These are phyloP conservation scores for Eira barbara DNA, from an alignment of 2,113 vertebrate species.

Conservation along the genomic window DNA sequence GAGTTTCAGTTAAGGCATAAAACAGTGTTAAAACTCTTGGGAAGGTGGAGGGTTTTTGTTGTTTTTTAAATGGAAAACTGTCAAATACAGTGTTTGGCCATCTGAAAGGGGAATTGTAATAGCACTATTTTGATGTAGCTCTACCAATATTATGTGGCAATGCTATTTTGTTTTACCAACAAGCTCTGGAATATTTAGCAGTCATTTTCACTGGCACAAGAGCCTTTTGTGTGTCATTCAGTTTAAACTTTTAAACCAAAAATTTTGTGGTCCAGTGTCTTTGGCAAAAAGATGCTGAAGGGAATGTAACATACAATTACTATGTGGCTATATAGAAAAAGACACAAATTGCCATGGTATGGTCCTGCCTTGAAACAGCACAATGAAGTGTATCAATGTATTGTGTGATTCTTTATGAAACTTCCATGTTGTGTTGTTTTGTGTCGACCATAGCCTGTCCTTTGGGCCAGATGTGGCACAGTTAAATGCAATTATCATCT, in stretches of 20 bases:
- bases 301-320: conserved; percentile 62
- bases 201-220: conserved; percentile 66
- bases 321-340: conserved; percentile 60
- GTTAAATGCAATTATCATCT: not conserved
- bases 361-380: conserved; percentile 63
- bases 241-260: conserved; percentile 68
- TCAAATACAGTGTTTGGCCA: conserved; percentile 35
- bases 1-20: conserved; percentile 66
- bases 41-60: conserved; percentile 23
- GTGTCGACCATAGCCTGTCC: conserved; percentile 47
- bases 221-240: conserved; percentile 57
- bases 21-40: conserved; percentile 73
- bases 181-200: conserved; percentile 61
- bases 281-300: conserved; percentile 58
- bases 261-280: conserved; percentile 52
- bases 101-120: conserved; percentile 12
- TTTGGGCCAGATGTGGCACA: conserved; percentile 21
- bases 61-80: conserved; percentile 21
- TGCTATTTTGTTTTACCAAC: conserved; percentile 36
- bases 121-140: conserved; percentile 41
- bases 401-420: conserved; percentile 59
- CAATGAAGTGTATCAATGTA: not conserved
- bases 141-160: not conserved
- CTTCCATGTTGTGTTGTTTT: conserved; percentile 22
- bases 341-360: conserved; percentile 46